These are phyloP conservation scores for Ypsolopha scabrella DNA, from an alignment of 2,888 invertebrate species.

Conservation along the genomic window DNA sequence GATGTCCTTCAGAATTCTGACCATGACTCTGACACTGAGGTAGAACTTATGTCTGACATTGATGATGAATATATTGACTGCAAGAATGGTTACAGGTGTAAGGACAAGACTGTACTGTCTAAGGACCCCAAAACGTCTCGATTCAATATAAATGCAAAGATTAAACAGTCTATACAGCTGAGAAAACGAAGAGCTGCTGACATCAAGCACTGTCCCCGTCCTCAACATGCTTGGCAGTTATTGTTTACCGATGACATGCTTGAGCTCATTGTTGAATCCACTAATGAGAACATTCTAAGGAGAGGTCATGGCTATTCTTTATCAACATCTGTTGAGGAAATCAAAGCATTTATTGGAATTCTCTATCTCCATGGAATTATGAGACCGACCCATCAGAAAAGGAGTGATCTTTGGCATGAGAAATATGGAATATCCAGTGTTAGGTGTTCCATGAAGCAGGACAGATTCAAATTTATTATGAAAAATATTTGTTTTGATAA, in stretches of 20 bases:
- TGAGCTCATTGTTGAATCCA: constrained; percentile 47
- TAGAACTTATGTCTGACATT: constrained; percentile 36
- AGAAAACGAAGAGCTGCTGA: constrained; percentile 27
- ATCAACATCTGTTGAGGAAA: constrained; percentile 36
- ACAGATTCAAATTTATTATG: constrained; percentile 47
- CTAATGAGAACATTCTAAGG: constrained; percentile 44
- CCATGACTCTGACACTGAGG: constrained; percentile 52
- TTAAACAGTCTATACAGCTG: constrained; percentile 24
- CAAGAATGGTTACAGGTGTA: constrained; percentile 41
- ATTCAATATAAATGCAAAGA: constrained; percentile 15
- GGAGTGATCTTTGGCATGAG: constrained; percentile 47
- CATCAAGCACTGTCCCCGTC: constrained; percentile 23
- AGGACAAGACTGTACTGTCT: constrained; percentile 31
- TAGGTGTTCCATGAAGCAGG: constrained; percentile 39
- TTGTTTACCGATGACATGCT: constrained; percentile 51
- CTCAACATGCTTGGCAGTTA: constrained; percentile 50
- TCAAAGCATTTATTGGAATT: constrained; percentile 52
- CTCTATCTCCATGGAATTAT: constrained; percentile 54
- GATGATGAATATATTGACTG: constrained; percentile 33
- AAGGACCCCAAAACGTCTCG: constrained; percentile 23
- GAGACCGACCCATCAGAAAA: constrained; percentile 48
- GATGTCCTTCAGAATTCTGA: constrained; percentile 49
- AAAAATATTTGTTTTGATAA: constrained; percentile 45
- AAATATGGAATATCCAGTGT: constrained; percentile 41
- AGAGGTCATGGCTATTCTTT: constrained; percentile 18